Evolutionary conservation across 1,140 invertebrate species (phyloP), one percentile per base, ranked within the genome.

Genomic region (Centruroides sculpturatus): DNA sequence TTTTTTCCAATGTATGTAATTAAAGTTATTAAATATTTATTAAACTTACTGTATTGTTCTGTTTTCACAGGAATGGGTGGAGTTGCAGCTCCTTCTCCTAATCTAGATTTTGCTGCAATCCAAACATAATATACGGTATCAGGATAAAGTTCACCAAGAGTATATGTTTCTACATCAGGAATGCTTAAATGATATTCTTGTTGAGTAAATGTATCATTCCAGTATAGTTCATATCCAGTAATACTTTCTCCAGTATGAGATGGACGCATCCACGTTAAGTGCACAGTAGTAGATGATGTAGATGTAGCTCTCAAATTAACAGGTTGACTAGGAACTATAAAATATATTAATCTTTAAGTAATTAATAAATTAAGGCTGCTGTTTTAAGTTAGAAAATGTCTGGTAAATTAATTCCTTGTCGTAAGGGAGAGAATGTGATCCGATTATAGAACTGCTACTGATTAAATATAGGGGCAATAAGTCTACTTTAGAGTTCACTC

Each of bases 71-170:
- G 87, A 66, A 94, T 86, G 1, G 89, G 89, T n/a, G 92, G 87
- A 5, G 92, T 96, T 35, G 88, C 87, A 5, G 93, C 91, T 10
- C 93, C 93, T 74, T 97, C 92, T 4, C 93, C 94, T 47, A 87
- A 79, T 64, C 87, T 84, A 3, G 89, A 95, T 62, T 87, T 81
- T 13, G 93, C 94, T 3, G 92, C 90, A 63, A 98, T 77, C 88
- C 92, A 95, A 62, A 98, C 86, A 76, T 92, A 92, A 78, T 97
- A 98, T 48, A 94, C 74, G 4, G 93, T 96, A 77, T 97, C 93
- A 6, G 94, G 93, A 70, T 93, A 93, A 1, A 98, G 79, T 47
- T 85, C 85, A 56, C 82, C 85, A 60, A 98, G 76, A 0, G 83
- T 87, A 77, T 92, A 96, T 35, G 81, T 83, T 74, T 92, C 86